Evolutionary conservation across 2,888 invertebrate genomes (phyloP).

Genomic region (Euclidia mi): DNA sequence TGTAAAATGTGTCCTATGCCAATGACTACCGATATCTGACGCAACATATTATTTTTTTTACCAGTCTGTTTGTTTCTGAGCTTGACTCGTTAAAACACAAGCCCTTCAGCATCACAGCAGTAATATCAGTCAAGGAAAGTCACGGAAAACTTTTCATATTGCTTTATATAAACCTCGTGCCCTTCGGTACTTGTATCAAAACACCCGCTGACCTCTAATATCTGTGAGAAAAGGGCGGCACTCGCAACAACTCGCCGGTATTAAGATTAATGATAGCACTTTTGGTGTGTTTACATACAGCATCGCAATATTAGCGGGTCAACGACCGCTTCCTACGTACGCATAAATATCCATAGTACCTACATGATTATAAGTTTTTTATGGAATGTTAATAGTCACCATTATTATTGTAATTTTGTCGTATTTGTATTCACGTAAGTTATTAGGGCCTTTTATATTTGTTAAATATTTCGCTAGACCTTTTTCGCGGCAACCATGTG

Average conservation of each 20-base stretch:
- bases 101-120: too few species aligned
- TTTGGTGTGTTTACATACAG: constrained; percentile 57
- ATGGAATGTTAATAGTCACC: constrained; percentile 42
- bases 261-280: constrained; percentile 59
- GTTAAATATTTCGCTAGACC: constrained; percentile 3
- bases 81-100: too few species aligned
- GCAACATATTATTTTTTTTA: too few species aligned
- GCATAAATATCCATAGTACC: constrained; percentile 58
- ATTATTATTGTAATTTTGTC: constrained; percentile 34
- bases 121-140: too few species aligned
- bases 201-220: constrained; percentile 38
- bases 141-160: too few species aligned
- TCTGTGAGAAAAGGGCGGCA: constrained; percentile 43
- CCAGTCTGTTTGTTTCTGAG: too few species aligned
- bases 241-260: constrained; percentile 38
- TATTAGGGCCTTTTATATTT: constrained; percentile 27
- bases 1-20: too few species aligned
- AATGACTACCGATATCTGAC: too few species aligned
- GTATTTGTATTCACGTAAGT: constrained; percentile 25
- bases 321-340: constrained; percentile 50
- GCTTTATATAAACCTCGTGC: constrained; percentile 18
- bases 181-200: constrained; percentile 32
- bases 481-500: too few species aligned
- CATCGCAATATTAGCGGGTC: constrained; percentile 54
- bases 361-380: constrained; percentile 49